phyloP scores from a whole-genome alignment of 2,888 invertebrate species.

The Thelaira solivaga region DNA sequence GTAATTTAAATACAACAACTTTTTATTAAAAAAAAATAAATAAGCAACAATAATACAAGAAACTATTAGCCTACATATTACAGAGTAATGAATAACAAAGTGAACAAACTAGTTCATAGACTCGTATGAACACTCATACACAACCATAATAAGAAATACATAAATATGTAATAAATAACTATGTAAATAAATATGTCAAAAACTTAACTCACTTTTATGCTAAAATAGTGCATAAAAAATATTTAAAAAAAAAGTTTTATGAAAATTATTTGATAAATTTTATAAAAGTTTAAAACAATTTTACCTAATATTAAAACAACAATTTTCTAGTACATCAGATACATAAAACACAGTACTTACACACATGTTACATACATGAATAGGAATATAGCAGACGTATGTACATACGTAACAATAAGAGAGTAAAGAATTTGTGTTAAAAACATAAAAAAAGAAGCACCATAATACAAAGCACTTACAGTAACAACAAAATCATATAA shows the following conservation, averaged over 20 bases:
- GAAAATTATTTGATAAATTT: slow-evolving; percentile 30
- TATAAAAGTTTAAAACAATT: slow-evolving; percentile 6
- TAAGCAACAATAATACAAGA: too few relatives aligned
- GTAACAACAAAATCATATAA: slow-evolving; percentile 18
- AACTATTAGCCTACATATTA: slow-evolving; percentile 18
- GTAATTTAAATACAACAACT: too few relatives aligned
- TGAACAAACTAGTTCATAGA: background rate
- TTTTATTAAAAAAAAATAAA: too few relatives aligned
- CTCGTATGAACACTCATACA: background rate
- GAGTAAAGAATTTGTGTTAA: slow-evolving; percentile 28
- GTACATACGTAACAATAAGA: background rate
- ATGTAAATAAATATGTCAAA: slow-evolving; percentile 21
- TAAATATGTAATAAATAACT: background rate
- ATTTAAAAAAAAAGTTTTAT: slow-evolving; percentile 10
- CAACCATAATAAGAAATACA: background rate
- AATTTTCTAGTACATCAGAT: slow-evolving; percentile 70
- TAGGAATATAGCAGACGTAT: slow-evolving; percentile 6
- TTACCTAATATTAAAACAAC: slow-evolving; percentile 49
- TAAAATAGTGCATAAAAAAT: background rate
- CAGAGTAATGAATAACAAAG: background rate
- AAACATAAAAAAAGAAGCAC: slow-evolving; percentile 26
- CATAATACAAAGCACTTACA: slow-evolving; percentile 3
- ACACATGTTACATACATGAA: too few relatives aligned
- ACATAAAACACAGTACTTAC: too few relatives aligned
- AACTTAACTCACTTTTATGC: background rate